A percentile compares a stretch with the other conserved stretches of the same genome.
These are phyloP conservation scores for Xyrichtys novacula DNA, from an alignment of 2,797 vertebrate genomes.

Conservation along the genomic window DNA sequence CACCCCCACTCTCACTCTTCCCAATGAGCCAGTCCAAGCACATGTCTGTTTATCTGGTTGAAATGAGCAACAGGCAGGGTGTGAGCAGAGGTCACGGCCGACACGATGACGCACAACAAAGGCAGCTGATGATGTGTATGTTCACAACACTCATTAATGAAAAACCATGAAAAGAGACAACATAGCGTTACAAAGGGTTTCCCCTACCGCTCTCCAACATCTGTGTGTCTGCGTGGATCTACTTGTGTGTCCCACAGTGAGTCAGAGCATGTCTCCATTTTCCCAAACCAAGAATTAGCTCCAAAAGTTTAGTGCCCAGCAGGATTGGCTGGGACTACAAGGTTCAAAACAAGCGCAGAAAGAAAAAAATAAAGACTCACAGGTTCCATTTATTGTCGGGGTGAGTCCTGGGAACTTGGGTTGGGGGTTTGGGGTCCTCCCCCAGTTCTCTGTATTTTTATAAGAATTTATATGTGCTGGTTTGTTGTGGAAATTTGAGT, in stretches of 20 bases:
- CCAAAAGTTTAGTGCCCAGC: constrained; percentile 18
- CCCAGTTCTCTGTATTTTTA: no score
- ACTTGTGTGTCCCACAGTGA: constrained; percentile 6
- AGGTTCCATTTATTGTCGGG: not conserved
- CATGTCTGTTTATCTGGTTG: constrained; percentile 12
- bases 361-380: not conserved
- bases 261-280: constrained; percentile 6
- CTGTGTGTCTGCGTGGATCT: constrained; percentile 1
- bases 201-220: constrained; percentile 32
- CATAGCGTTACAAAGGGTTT: constrained; percentile 41
- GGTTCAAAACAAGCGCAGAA: constrained; percentile 25
- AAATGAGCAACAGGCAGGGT: constrained; percentile 8
- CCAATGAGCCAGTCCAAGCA: constrained; percentile 1
- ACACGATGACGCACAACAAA: constrained; percentile 11
- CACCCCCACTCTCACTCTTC: not conserved
- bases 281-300: constrained; percentile 44
- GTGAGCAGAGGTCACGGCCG: constrained; percentile 11
- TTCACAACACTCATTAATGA: constrained; percentile 38
- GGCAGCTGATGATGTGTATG: constrained; percentile 2
- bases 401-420: not conserved
- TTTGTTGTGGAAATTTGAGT: no score
- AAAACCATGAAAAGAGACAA: constrained; percentile 22
- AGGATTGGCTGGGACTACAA: constrained; percentile 14
- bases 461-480: no score
- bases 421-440: no score